A percentile compares a stretch with the other conserved stretches of the same genome.
phyloP scores from a whole-genome alignment of 2,797 vertebrate genomes.

The Coendou prehensilis region DNA sequence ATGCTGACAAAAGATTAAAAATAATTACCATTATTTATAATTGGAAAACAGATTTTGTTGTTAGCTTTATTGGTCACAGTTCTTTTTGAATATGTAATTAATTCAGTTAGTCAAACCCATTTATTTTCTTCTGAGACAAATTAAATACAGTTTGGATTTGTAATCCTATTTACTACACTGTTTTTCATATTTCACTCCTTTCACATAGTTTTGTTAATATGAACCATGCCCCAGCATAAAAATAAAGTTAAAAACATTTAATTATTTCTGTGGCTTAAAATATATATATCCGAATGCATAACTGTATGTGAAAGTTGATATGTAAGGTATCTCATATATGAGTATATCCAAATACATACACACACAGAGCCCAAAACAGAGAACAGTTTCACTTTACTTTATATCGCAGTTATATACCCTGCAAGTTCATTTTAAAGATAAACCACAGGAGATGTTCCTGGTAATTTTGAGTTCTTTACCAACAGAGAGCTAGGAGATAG shows the following conservation, averaged over 20 bases:
- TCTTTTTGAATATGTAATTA: neutral
- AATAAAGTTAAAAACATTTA: neutral
- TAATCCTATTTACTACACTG: neutral
- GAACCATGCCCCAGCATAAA: neutral
- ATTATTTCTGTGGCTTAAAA: conserved; percentile 15
- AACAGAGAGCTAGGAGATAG: neutral
- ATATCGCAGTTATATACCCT: neutral
- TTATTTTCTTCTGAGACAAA: neutral
- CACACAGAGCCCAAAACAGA: neutral
- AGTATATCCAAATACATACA: neutral
- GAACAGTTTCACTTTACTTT: neutral
- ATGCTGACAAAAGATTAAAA: conserved; percentile 39
- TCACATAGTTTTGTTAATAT: neutral
- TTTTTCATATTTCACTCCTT: conserved; percentile 8
- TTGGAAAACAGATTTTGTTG: conserved; percentile 47
- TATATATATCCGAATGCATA: neutral
- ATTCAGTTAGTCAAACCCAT: neutral
- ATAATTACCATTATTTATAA: neutral
- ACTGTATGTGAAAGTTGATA: neutral
- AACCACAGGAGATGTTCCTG: neutral
- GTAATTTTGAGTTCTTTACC: neutral
- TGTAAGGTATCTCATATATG: neutral
- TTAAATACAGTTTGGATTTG: neutral
- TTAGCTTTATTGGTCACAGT: conserved; percentile 48
- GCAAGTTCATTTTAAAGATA: conserved; percentile 18